Conservation (phyloP, 1,140 invertebrate species). For the Leptopilina boulardi region DNA sequence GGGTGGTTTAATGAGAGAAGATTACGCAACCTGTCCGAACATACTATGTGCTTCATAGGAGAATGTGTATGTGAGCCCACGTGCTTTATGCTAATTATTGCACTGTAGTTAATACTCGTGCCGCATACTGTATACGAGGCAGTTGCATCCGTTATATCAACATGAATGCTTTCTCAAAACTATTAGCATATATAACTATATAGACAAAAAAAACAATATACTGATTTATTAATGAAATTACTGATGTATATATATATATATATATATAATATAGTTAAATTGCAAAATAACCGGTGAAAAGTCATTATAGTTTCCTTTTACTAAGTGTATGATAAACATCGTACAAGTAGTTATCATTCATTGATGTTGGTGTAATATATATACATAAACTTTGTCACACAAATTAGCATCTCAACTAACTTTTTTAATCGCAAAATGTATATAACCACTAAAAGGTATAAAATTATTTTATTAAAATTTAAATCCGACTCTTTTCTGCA, state of each 20-base stretch:
- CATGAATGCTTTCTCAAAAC: not conserved
- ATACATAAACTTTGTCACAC: not conserved
- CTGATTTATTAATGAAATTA: slow-evolving; percentile 11
- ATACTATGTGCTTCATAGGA: not conserved
- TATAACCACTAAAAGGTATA: not conserved
- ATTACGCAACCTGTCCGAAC: not conserved
- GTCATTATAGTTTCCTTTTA: slow-evolving; percentile 2
- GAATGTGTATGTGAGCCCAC: not conserved
- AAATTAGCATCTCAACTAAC: slow-evolving; percentile 12
- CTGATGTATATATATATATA: not conserved
- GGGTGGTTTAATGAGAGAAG: not conserved
- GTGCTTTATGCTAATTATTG: slow-evolving; percentile 6
- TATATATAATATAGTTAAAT: not conserved
- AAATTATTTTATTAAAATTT: not conserved
- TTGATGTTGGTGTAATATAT: not conserved
- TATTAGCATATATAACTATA: slow-evolving; percentile 9
- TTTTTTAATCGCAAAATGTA: not conserved
- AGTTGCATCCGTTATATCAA: not conserved
- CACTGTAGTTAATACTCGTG: slow-evolving; percentile 6
- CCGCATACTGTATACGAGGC: not conserved
- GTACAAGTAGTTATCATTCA: not conserved
- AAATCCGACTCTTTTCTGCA: not conserved
- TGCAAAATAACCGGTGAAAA: not conserved
- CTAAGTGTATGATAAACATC: not conserved
- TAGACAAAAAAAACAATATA: not conserved